Evolutionary conservation across 30 jellyfish, hydroid and myxozoan genomes (phyloP), one percentile per base, ranked within the genome.

Genomic region (Pelagia noctiluca): DNA sequence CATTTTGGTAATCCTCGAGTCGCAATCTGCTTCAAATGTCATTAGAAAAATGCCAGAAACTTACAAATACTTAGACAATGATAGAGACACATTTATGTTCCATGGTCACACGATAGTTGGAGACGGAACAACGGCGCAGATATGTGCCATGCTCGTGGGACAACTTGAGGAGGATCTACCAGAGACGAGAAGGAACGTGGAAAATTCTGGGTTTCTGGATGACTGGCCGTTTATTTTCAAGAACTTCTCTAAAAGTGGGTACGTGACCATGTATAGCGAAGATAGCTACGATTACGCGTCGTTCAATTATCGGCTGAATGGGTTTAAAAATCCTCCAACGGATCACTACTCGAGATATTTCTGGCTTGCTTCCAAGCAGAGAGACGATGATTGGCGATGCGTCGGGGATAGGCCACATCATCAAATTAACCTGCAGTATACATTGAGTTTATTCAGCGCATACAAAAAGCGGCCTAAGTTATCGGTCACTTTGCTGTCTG

Each of bases 51-150:
- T 80, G 89, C 75, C 73, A 22, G 32, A 73, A 7, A 75, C 82
- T 0, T 33, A 25, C 29, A 29, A 71, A 34, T 75, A 79, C 34
- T 25, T 88, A 22, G 8, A 33, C 37, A 26, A 35, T 2, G 38
- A 71, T 23, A 38, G 30, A 36, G 72, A 70, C 22, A 37, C 93
- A 10, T 73, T 79, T 60, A 16, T 57, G 3, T 88, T 88, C 63
- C 61, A 80, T 0, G 92, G 89, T 24, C 93, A 88, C 61, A 57
- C 93, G 0, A 88, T 88, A 1, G 97, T 88, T 18, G 97, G 97
- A 36, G 97, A 88, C 71, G 97, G 97, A 3, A 88, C 97, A 46
- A 88, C 97, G 16, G 97, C 82, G 47, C 93, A 88, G 33, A 57
- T 88, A 31, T 88, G 93, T 50, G 97, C 97, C 61, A 88, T 88